phyloP scores from a whole-genome alignment of 2,888 invertebrate species.

The Heliconius hortense region DNA sequence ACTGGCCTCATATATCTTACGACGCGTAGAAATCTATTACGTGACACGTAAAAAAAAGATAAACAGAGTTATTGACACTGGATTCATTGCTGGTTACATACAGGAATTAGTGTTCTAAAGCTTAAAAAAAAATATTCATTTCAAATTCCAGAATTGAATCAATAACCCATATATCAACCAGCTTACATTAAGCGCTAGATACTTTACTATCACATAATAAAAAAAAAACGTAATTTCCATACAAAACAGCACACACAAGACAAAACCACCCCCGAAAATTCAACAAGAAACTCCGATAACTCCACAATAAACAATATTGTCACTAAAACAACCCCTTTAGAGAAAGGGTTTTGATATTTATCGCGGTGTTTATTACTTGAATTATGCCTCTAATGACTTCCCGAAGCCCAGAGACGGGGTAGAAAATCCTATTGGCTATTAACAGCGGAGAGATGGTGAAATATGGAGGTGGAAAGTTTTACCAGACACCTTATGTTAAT shows the following conservation, averaged over 20 bases:
- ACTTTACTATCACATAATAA: background rate
- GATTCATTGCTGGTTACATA: too few species aligned
- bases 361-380: slow-evolving; percentile 81
- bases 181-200: background rate
- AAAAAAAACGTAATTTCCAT: background rate
- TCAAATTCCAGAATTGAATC: too few species aligned
- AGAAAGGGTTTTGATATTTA: slow-evolving; percentile 78
- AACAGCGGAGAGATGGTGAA: slow-evolving; percentile 75
- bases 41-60: too few species aligned
- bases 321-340: slow-evolving; percentile 54
- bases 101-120: too few species aligned
- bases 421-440: slow-evolving; percentile 82
- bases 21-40: too few species aligned
- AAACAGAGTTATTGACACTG: too few species aligned
- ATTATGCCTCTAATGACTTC: slow-evolving; percentile 81
- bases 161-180: too few species aligned
- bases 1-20: too few species aligned
- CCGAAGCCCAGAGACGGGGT: slow-evolving; percentile 67
- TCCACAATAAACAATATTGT: slow-evolving; percentile 40
- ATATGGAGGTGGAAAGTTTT: slow-evolving; percentile 53
- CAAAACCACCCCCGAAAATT: slow-evolving; percentile 16
- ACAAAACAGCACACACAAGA: background rate
- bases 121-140: too few species aligned
- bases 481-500: slow-evolving; percentile 38
- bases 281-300: slow-evolving; percentile 32